Conservation (phyloP, 2,797 vertebrate species). For the Xiphorhynchus erythropygius region DNA sequence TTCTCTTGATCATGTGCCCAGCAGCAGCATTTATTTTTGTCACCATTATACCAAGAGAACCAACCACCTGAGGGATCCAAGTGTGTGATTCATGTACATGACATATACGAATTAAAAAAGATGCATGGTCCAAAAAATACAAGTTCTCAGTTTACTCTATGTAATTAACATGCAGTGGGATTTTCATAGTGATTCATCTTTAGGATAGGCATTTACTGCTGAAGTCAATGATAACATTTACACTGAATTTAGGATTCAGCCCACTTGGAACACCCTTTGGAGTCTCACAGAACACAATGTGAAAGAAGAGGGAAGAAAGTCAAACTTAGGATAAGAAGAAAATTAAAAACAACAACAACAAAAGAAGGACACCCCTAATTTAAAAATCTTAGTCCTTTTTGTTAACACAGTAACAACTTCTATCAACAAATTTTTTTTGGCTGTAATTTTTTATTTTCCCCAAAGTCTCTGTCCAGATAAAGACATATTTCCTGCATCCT, state of each 20-base stretch:
- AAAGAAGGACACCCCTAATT: rapidly evolving
- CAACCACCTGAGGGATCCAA: neutral
- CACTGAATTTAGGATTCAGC: neutral
- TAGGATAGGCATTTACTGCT: neutral
- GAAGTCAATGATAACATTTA: neutral
- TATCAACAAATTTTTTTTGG: neutral
- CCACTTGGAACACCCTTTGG: neutral
- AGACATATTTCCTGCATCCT: neutral
- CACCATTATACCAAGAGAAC: neutral
- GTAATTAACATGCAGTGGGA: neutral
- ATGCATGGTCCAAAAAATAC: neutral
- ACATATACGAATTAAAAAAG: neutral
- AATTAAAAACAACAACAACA: neutral
- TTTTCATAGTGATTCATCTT: neutral
- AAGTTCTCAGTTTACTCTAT: neutral
- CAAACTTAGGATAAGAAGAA: neutral
- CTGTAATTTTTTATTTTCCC: too few relatives aligned
- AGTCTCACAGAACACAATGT: neutral
- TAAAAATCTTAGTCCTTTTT: neutral
- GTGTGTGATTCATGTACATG: neutral
- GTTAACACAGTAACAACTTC: neutral
- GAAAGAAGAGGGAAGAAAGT: neutral
- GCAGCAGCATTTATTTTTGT: neutral
- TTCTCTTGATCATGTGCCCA: neutral
- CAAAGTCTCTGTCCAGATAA: neutral